These are phyloP conservation scores for Pachyuromys duprasi DNA, from an alignment of 2,797 vertebrate species.

Conservation along the genomic window DNA sequence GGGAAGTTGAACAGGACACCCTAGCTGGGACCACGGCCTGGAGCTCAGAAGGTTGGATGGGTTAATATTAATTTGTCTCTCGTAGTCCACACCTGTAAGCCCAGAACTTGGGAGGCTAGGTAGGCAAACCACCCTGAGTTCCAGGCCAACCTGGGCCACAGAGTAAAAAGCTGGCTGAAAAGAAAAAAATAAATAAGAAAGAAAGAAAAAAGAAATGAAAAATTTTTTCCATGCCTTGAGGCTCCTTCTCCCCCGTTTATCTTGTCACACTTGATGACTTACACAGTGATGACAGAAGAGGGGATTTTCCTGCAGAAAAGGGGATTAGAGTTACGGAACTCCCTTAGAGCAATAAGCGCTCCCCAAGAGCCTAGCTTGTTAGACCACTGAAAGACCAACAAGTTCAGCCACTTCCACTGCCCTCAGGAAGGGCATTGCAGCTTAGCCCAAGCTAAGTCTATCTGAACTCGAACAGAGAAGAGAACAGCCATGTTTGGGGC, in stretches of 20 bases:
- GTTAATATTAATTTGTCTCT: neutral
- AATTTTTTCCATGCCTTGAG: neutral
- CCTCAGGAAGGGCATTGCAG: neutral
- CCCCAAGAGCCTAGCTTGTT: neutral
- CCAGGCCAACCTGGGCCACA: neutral
- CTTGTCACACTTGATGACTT: neutral
- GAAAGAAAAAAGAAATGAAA: no score
- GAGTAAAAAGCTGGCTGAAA: neutral
- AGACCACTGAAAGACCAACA: neutral
- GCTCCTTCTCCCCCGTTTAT: neutral
- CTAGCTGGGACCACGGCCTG: neutral
- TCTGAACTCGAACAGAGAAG: neutral
- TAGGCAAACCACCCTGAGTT: neutral
- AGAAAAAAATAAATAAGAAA: no score
- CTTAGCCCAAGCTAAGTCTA: neutral
- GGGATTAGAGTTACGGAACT: neutral
- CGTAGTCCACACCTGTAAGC: neutral
- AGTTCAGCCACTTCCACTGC: neutral
- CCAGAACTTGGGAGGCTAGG: neutral
- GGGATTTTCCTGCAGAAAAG: neutral
- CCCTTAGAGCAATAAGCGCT: neutral
- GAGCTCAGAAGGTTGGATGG: neutral
- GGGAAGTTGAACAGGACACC: neutral
- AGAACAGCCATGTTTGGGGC: conserved; percentile 24
- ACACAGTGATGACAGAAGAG: neutral